Percentiles rank a stretch among this genome's conserved stretches.
phyloP scores from a whole-genome alignment of 2,888 invertebrate species.

The Tetramorium bicarinatum region DNA sequence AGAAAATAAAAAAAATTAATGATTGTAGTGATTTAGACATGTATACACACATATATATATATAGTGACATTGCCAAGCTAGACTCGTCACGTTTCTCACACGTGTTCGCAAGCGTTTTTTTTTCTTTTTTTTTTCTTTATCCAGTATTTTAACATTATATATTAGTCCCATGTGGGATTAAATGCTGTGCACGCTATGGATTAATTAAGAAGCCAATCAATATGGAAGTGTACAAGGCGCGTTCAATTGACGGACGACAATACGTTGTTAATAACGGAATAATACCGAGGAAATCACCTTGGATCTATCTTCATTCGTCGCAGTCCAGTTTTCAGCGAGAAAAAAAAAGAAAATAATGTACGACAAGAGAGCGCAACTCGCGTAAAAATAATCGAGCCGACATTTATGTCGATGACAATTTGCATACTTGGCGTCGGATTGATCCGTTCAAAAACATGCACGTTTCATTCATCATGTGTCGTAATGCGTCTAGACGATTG shows the following conservation, averaged over 20 bases:
- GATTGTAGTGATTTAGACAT: background rate
- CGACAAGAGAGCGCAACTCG: background rate
- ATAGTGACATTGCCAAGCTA: background rate
- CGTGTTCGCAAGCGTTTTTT: slow-evolving; percentile 14
- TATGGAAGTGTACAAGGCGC: slow-evolving; percentile 29
- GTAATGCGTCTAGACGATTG: background rate
- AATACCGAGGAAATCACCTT: slow-evolving; percentile 55
- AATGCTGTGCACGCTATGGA: slow-evolving; percentile 56
- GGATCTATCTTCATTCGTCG: background rate
- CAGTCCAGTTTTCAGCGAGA: background rate
- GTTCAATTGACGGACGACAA: slow-evolving; percentile 14
- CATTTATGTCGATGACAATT: slow-evolving; percentile 32
- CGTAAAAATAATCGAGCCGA: background rate
- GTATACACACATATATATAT: background rate
- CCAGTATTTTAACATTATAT: background rate
- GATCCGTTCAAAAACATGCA: background rate
- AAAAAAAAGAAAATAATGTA: background rate
- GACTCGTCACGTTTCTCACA: background rate
- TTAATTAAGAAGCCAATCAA: slow-evolving; percentile 66
- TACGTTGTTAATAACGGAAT: slow-evolving; percentile 57
- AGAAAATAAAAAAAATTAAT: background rate
- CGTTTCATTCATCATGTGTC: slow-evolving; percentile 48
- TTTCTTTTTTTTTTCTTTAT: slow-evolving; percentile 16
- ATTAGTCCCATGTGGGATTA: slow-evolving; percentile 24
- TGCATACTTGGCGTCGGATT: slow-evolving; percentile 34